phyloP scores from a whole-genome alignment of 30 jellyfish, hydroid and myxozoan species.

The Aurelia coerulea region DNA sequence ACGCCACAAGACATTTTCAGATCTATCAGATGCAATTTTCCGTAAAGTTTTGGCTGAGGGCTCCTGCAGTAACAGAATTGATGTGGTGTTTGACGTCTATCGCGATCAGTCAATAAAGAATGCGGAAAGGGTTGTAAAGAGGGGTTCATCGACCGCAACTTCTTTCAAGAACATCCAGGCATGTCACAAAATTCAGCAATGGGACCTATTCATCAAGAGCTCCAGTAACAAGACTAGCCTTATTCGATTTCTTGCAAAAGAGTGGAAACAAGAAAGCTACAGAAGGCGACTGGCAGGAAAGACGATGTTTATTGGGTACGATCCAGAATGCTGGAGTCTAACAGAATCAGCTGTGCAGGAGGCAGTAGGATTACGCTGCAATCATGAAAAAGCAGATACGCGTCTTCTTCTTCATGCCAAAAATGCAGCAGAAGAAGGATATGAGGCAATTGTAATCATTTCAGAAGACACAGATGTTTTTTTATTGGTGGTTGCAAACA shows the following conservation, averaged over 20 bases:
- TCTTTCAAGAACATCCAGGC: constrained; percentile 39
- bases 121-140: not conserved
- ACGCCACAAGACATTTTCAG: constrained; percentile 24
- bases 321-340: constrained; percentile 35
- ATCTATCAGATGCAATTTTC: constrained; percentile 14
- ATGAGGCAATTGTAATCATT: constrained; percentile 10
- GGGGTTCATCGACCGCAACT: not conserved
- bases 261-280: constrained; percentile 20
- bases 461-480: constrained; percentile 41
- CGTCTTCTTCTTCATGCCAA: constrained; percentile 36
- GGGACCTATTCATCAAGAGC: constrained; percentile 33
- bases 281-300: constrained; percentile 29
- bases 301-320: constrained; percentile 31
- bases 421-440: constrained; percentile 46
- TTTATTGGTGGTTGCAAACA: constrained; percentile 21
- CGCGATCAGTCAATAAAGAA: constrained; percentile 17
- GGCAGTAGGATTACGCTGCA: constrained; percentile 31
- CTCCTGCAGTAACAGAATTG: constrained; percentile 11
- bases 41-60: too few relatives aligned
- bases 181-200: constrained; percentile 23
- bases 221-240: constrained; percentile 43
- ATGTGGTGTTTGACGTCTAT: constrained; percentile 46
- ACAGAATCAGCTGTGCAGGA: constrained; percentile 8
- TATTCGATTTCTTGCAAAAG: constrained; percentile 24
- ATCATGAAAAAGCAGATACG: constrained; percentile 1